phyloP scores from a whole-genome alignment of 1,140 invertebrate species.

The Lutraria rhynchaena region DNA sequence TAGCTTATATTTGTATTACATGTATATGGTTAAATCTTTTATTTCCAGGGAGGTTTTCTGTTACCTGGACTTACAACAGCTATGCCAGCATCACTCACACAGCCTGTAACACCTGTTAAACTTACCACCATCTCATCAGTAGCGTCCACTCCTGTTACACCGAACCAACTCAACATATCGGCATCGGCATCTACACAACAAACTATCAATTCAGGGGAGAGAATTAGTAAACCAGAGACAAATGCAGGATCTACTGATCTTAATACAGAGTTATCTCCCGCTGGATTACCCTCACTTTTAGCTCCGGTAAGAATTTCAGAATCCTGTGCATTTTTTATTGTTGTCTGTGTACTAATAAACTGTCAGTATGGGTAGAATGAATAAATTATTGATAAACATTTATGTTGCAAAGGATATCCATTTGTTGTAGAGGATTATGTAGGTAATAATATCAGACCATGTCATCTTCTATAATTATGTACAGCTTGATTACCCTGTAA shows the following conservation, averaged over 20 bases:
- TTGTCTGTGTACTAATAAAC: no score
- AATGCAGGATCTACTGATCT: background rate
- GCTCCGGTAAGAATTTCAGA: slow-evolving; percentile 13
- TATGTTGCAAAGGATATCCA: no score
- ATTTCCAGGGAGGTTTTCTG: slow-evolving; percentile 58
- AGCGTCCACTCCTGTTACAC: slow-evolving; percentile 73
- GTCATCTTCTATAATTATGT: no score
- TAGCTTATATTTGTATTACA: no score
- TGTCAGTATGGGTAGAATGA: no score
- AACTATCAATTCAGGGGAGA: slow-evolving; percentile 24
- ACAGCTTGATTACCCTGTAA: no score
- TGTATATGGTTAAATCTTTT: no score
- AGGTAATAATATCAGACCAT: no score
- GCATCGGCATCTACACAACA: slow-evolving; percentile 6
- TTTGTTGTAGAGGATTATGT: no score
- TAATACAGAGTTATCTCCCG: slow-evolving; percentile 21
- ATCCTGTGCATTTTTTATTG: no score
- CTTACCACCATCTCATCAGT: slow-evolving; percentile 77
- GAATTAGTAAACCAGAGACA: background rate
- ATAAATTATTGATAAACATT: no score
- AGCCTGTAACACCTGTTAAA: slow-evolving; percentile 49
- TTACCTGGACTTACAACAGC: slow-evolving; percentile 60
- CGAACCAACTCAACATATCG: slow-evolving; percentile 41
- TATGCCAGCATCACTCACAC: slow-evolving; percentile 57
- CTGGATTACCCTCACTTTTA: slow-evolving; percentile 27